Base-by-base conservation (phyloP, 2,888 invertebrate genomes). In the Isotomurus palustris region DNA sequence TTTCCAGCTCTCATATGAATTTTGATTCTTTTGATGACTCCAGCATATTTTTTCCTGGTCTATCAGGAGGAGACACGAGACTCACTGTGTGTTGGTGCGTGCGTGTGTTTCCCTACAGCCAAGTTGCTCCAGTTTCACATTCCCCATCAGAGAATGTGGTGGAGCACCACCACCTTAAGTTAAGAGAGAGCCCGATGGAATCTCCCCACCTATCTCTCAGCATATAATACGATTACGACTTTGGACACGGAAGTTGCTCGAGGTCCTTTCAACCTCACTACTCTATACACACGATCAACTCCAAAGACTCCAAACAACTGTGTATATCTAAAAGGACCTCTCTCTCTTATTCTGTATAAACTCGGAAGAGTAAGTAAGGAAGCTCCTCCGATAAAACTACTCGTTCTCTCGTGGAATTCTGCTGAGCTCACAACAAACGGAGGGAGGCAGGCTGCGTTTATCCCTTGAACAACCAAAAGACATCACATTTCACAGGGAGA, bases 21-120 rank as follows among this genome's bases (percentile, higher is more conserved):
- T 64, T 64, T 66, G 66, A 66, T 62, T 66, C 61, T 64, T 56
- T 58, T 66, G 66, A 66, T 66, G 66, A 66, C 62, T 62, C 61
- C 62, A 66, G 62, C 66, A 63, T 50, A 62, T 60, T 64, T 61
- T 55, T 53, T 24, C 5, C 43, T 43, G 12, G 12, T 32, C 10
- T 43, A 22, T 4, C 14, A 43, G 43, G 43, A 43, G 43, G 3
- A 32, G 8, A 14, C 32, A 32, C 32, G 14, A 10, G 14, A 32
- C 8, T 32, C 8, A 32, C 38, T 5, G 5, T 19, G 5, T 5
- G 19, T 38, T 4, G 38, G 17, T 38, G 4, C 19, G 38, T 8
- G 14, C 8, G 32, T 32, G 8, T 38, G 19, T 17, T 19, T 19
- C 19, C 38, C 38, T 5, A 5, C 6, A 19, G 14, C 38, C 38